Conservation (phyloP, 1,140 invertebrate species). For the Cydia strobilella region DNA sequence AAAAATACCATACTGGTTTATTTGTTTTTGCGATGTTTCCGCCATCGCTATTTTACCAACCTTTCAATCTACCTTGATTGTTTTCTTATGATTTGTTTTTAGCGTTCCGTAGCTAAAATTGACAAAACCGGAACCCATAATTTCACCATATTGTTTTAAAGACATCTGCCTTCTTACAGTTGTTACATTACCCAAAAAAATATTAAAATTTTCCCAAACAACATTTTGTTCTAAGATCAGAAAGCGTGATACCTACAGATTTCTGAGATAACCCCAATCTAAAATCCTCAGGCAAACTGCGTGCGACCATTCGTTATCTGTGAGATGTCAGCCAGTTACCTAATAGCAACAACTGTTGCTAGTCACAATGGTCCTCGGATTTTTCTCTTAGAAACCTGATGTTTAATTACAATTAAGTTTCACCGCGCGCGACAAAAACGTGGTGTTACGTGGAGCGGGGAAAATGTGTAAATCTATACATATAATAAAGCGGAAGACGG, state of each 20-base stretch:
- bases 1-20: background rate
- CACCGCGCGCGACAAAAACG: conserved; percentile 11
- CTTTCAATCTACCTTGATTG: too few relatives aligned
- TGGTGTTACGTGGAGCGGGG: background rate
- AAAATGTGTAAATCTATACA: background rate
- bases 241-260: background rate
- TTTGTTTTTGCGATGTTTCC: conserved; percentile 1
- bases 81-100: too few relatives aligned
- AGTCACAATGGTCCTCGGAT: conserved; percentile 9
- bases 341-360: background rate
- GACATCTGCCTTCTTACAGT: too few relatives aligned
- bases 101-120: too few relatives aligned
- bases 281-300: background rate
- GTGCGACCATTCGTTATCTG: background rate
- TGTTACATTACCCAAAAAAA: too few relatives aligned
- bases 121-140: too few relatives aligned
- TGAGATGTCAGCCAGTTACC: background rate
- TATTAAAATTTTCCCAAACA: background rate
- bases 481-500: too few relatives aligned
- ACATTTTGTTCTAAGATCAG: background rate
- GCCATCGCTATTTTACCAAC: too few relatives aligned
- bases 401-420: conserved; percentile 21
- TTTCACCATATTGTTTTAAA: too few relatives aligned
- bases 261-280: background rate
- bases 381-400: conserved; percentile 11